Percentiles rank a stretch among this genome's conserved stretches.
phyloP scores from a whole-genome alignment of 2,113 vertebrate genomes.

The Cochlearius cochlearius region DNA sequence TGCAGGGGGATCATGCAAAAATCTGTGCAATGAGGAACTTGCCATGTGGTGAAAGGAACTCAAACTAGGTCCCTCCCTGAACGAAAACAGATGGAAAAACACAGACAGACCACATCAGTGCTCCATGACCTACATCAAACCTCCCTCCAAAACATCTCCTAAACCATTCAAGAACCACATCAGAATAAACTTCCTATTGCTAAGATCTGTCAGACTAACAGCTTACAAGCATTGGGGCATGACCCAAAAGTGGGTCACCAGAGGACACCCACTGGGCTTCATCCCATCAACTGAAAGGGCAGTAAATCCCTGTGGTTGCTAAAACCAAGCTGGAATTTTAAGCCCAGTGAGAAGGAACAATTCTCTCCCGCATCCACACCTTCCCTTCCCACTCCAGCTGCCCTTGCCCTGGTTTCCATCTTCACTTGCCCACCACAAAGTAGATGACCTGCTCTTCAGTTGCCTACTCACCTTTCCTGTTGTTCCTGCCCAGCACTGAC shows the following conservation, averaged over 20 bases:
- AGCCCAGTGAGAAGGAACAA: slow-evolving; percentile 15
- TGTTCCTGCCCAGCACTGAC: background rate
- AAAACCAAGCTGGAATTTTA: slow-evolving; percentile 54
- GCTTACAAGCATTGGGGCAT: slow-evolving; percentile 25
- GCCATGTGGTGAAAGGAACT: slow-evolving; percentile 46
- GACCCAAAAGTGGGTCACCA: slow-evolving; percentile 61
- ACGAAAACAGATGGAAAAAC: slow-evolving; percentile 72
- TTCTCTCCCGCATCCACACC: slow-evolving; percentile 7
- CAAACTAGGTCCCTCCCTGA: slow-evolving; percentile 58
- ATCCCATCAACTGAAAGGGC: slow-evolving; percentile 36
- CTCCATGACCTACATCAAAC: slow-evolving; percentile 52
- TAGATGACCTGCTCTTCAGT: background rate
- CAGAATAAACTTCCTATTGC: slow-evolving; percentile 68
- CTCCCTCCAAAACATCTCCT: slow-evolving; percentile 53
- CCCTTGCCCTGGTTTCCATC: background rate
- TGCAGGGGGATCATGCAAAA: slow-evolving; percentile 47
- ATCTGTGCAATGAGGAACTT: slow-evolving; percentile 55
- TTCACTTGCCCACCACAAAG: background rate
- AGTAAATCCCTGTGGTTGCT: slow-evolving; percentile 46
- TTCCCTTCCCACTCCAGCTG: background rate
- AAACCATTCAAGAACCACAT: slow-evolving; percentile 64
- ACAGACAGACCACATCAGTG: slow-evolving; percentile 68
- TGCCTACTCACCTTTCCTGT: background rate
- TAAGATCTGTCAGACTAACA: slow-evolving; percentile 50
- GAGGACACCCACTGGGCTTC: slow-evolving; percentile 53